A percentile compares a stretch with the other conserved stretches of the same genome.
These are phyloP conservation scores for Drosophila kikkawai DNA, from an alignment of 1,140 invertebrate species.

Conservation along the genomic window DNA sequence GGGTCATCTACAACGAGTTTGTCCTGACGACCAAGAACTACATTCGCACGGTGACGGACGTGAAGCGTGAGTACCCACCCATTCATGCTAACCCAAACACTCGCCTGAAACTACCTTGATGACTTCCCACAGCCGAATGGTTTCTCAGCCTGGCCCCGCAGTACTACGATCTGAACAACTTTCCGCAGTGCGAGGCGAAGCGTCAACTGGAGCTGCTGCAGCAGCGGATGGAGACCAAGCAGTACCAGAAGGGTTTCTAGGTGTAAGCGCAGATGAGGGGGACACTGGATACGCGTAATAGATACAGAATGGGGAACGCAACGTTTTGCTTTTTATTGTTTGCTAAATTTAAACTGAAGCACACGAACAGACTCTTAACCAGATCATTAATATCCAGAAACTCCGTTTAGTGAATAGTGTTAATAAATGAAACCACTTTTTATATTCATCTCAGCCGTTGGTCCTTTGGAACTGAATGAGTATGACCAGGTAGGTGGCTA, in stretches of 20 bases:
- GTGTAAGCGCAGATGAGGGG: constrained; percentile 6
- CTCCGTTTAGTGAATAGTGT: constrained; percentile 68
- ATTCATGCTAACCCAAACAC: background rate
- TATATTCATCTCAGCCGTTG: constrained; percentile 79
- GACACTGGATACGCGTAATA: background rate
- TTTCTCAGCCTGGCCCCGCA: constrained; percentile 97
- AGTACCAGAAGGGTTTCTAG: constrained; percentile 88
- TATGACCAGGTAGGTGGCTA: constrained; percentile 90
- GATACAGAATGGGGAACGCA: background rate
- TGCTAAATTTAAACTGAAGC: constrained; percentile 48
- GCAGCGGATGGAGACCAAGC: constrained; percentile 93
- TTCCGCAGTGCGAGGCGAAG: constrained; percentile 98
- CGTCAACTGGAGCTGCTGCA: constrained; percentile 95
- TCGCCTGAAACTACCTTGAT: background rate
- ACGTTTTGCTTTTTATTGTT: constrained; percentile 45
- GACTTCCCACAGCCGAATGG: constrained; percentile 91
- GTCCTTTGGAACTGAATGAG: constrained; percentile 89
- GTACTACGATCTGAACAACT: constrained; percentile 99
- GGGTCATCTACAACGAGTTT: constrained; percentile 99
- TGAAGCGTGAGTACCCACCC: constrained; percentile 93
- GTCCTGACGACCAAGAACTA: constrained; percentile 99
- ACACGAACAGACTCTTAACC: constrained; percentile 38
- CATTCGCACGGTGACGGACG: constrained; percentile 99
- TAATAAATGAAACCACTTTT: constrained; percentile 65
- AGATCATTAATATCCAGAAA: constrained; percentile 35